Evolutionary conservation across 2,888 invertebrate genomes (phyloP).

Genomic region (Pogonocherus hispidulus): DNA sequence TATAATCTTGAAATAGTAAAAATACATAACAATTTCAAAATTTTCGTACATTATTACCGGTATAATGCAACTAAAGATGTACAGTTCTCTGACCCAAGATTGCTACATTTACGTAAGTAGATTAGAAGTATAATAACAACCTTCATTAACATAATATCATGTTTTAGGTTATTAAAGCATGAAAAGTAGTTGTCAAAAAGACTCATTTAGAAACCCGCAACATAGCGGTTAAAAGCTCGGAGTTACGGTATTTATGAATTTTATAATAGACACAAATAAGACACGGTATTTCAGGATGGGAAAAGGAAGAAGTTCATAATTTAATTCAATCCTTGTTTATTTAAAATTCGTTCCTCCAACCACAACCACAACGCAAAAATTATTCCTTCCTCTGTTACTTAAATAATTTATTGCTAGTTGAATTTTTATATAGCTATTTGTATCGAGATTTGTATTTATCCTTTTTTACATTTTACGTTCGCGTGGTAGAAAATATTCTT

Average conservation of each 20-base stretch:
- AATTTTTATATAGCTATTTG: too few species aligned
- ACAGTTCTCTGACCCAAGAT: background rate
- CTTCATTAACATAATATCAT: background rate
- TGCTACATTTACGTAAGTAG: background rate
- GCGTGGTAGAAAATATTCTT: too few species aligned
- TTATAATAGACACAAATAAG: background rate
- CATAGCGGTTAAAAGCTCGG: conserved; percentile 8
- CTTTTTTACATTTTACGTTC: too few species aligned
- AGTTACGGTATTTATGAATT: conserved; percentile 9
- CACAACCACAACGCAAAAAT: too few species aligned
- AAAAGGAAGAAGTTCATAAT: too few species aligned
- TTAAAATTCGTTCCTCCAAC: too few species aligned
- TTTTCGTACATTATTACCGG: background rate
- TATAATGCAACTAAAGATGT: background rate
- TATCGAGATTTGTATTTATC: too few species aligned
- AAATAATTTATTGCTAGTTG: too few species aligned
- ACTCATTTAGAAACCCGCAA: background rate
- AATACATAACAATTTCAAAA: background rate
- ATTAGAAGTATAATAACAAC: background rate
- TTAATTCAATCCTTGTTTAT: too few species aligned
- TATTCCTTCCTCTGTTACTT: too few species aligned
- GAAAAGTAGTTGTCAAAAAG: background rate
- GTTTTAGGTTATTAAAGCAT: background rate
- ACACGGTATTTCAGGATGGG: too few species aligned
- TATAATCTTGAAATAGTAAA: background rate